A percentile compares a stretch with the other conserved stretches of the same genome.
Evolutionary conservation across 1,140 invertebrate genomes (phyloP).

Genomic region (Brachionus plicatilis): DNA sequence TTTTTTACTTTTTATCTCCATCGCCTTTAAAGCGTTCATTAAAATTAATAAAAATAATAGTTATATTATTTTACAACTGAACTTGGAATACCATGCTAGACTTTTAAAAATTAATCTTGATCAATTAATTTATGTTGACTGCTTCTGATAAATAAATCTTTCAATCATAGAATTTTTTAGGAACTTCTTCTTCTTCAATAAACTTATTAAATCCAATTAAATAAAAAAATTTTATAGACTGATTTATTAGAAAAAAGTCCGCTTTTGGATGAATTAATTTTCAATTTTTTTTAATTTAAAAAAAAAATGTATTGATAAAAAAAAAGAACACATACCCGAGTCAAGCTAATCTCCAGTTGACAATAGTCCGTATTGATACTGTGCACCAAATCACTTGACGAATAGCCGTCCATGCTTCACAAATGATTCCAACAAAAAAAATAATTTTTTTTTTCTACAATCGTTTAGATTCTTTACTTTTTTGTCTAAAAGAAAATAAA

Average conservation of each 20-base stretch:
- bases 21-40: too few species aligned
- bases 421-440: neutral
- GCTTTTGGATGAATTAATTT: neutral
- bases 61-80: too few species aligned
- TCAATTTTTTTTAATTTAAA: neutral
- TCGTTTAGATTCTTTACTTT: conserved; percentile 20
- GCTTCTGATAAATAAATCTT: too few species aligned
- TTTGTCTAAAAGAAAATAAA: conserved; percentile 1
- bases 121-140: too few species aligned
- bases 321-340: neutral
- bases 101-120: too few species aligned
- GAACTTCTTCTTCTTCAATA: too few species aligned
- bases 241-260: too few species aligned
- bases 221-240: too few species aligned
- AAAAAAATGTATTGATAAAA: neutral
- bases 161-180: too few species aligned
- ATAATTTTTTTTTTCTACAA: neutral
- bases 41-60: too few species aligned
- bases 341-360: neutral
- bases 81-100: too few species aligned
- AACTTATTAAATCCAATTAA: neutral
- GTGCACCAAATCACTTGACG: neutral
- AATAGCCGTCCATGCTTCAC: neutral
- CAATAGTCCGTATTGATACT: conserved; percentile 10
- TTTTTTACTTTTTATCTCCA: too few species aligned